Percentiles rank a stretch among this genome's conserved stretches.
Evolutionary conservation across 53 echinoderm and acorn worm genomes (phyloP).

Genomic region (Luidia sarsii): DNA sequence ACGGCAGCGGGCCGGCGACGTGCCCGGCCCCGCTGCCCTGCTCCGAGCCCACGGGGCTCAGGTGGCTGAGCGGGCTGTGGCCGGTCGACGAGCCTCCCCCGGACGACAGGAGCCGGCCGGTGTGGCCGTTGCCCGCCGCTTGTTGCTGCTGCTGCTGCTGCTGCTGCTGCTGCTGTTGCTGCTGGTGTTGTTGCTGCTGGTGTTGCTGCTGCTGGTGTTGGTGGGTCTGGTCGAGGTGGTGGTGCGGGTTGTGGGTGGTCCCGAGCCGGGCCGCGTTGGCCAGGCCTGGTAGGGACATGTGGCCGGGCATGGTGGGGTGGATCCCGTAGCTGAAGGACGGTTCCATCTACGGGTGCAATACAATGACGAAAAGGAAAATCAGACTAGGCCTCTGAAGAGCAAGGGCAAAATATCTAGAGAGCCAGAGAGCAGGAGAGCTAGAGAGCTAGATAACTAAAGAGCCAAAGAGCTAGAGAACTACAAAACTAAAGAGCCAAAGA

Average conservation of each 20-base stretch:
- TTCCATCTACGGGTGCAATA: slow-evolving; percentile 47
- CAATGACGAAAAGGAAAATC: too few species aligned
- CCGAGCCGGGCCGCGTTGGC: slow-evolving; percentile 42
- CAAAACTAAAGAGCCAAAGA: too few species aligned
- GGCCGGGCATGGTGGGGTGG: slow-evolving; percentile 18
- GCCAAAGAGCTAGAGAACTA: too few species aligned
- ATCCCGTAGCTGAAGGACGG: slow-evolving; percentile 40
- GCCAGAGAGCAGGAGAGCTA: too few species aligned
- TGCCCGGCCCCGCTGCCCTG: slow-evolving; percentile 18
- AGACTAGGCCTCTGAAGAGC: too few species aligned
- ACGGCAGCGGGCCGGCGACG: too few species aligned
- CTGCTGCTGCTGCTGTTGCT: not conserved
- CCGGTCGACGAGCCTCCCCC: slow-evolving; percentile 32
- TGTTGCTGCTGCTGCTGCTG: too few species aligned
- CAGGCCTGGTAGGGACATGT: slow-evolving; percentile 39
- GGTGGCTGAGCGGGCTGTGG: slow-evolving; percentile 46
- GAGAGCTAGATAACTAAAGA: too few species aligned
- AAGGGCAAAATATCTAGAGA: too few species aligned
- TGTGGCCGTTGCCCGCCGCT: not conserved
- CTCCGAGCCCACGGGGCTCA: slow-evolving; percentile 51
- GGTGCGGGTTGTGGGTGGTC: slow-evolving; percentile 63
- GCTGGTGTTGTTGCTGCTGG: too few species aligned
- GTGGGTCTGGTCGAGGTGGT: slow-evolving; percentile 16
- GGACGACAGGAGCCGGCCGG: not conserved
- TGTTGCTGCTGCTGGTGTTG: not conserved